Evolutionary conservation across 2,888 invertebrate species (phyloP).

Genomic region (Balanococcus diminutus): DNA sequence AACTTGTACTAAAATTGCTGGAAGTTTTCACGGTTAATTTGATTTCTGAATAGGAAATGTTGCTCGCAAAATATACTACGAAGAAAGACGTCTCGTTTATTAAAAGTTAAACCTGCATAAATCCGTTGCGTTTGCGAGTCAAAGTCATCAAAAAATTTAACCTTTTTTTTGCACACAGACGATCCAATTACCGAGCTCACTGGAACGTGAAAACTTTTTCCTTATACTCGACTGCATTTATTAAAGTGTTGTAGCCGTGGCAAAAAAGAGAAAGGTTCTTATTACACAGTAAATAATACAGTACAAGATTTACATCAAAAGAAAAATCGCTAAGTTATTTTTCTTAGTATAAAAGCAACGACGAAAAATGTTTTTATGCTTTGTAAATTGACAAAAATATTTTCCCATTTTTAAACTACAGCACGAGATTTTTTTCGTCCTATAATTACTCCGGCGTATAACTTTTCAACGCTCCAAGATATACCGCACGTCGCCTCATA

Average conservation of each 20-base stretch:
- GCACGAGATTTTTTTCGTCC: neutral
- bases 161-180: neutral
- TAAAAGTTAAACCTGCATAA: slow-evolving; percentile 22
- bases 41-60: neutral
- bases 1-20: neutral
- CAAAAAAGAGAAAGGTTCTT: slow-evolving; percentile 23
- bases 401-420: neutral
- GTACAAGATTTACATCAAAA: slow-evolving; percentile 29
- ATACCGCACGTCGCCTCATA: neutral
- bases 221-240: slow-evolving; percentile 29
- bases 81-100: neutral
- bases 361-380: slow-evolving; percentile 8
- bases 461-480: neutral
- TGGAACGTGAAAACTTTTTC: slow-evolving; percentile 19
- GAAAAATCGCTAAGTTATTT: slow-evolving; percentile 32
- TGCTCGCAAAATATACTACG: neutral
- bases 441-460: neutral
- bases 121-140: neutral
- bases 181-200: slow-evolving; percentile 20
- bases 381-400: neutral
- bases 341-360: slow-evolving; percentile 10
- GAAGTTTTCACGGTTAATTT: slow-evolving; percentile 10
- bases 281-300: slow-evolving; percentile 31
- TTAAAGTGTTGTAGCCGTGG: slow-evolving; percentile 13
- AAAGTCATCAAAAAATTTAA: slow-evolving; percentile 25